phyloP scores from a whole-genome alignment of 2,797 vertebrate genomes.

The Cirrhinus molitorella region DNA sequence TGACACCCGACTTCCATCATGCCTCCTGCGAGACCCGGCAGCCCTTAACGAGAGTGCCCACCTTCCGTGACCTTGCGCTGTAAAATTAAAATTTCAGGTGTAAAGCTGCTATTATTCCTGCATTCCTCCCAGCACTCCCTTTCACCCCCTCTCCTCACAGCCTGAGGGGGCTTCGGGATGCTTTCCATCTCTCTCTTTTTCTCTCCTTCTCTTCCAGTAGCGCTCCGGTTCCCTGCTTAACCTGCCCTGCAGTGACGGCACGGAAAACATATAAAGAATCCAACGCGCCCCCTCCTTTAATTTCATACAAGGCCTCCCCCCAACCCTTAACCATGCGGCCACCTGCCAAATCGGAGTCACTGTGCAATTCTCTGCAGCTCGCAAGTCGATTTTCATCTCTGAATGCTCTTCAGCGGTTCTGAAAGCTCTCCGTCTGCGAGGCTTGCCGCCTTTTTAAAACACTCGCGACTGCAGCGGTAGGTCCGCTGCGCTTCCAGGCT shows the following conservation, averaged over 20 bases:
- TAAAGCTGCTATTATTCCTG: conserved; percentile 63
- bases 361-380: conserved; percentile 50
- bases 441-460: conserved; percentile 40
- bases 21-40: conserved; percentile 59
- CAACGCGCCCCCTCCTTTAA: conserved; percentile 57
- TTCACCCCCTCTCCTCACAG: conserved; percentile 29
- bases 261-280: conserved; percentile 55
- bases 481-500: background rate
- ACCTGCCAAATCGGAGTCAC: conserved; percentile 49
- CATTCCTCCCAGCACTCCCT: conserved; percentile 38
- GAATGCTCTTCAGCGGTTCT: conserved; percentile 54
- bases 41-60: conserved; percentile 62
- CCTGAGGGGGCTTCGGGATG: conserved; percentile 28
- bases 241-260: conserved; percentile 59
- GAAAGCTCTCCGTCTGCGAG: conserved; percentile 50
- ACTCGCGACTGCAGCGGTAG: conserved; percentile 11
- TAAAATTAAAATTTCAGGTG: conserved; percentile 69
- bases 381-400: conserved; percentile 57
- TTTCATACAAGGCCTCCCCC: conserved; percentile 59
- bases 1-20: conserved; percentile 73
- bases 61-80: conserved; percentile 60
- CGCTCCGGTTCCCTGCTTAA: conserved; percentile 23
- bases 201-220: conserved; percentile 38
- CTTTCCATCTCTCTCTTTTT: conserved; percentile 24
- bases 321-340: conserved; percentile 16